Evolutionary conservation across 2,888 invertebrate genomes (phyloP), one percentile per base, ranked within the genome.

Genomic region (Cylindroiulus punctatus): DNA sequence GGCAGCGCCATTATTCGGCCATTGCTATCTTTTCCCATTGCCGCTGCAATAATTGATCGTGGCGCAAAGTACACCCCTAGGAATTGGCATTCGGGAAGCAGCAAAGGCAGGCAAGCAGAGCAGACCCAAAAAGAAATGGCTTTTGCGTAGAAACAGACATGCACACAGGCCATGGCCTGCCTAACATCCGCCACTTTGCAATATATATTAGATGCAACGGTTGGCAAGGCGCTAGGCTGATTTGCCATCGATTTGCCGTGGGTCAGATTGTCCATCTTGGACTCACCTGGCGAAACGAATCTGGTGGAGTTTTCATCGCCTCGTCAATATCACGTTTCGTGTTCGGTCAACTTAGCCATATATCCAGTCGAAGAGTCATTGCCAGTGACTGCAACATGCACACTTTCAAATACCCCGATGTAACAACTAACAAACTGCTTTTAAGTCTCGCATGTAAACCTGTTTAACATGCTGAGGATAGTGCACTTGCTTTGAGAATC

Each of bases 31-130:
- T 32, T 30, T 81, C 7, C 81, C 81, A 81, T 81, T 14, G 81
- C 81, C 36, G 26, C 82, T 40, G 47, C 84, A 81, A 85, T 85
- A 85, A 85, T 85, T 85, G 85, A 85, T 85, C 85, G 81, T 44
- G 40, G n/a, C 30, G 81, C 85, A 85, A 85, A 85, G 85, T 30
- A 85, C 85, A 85, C 85, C 85, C 85, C 30, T 42, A 85, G 85
- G 85, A 85, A 85, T 57, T 84, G 17, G 84, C 40, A 19, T 42
- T 44, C 22, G 40, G 84, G 32, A 36, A 36, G 17, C 7, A 42
- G 84, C 42, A 84, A 14, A 84, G 83, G 40, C 14, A 83, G 36
- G 36, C 36, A 4, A 7, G 36, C 36, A 36, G 36, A 36, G 3
- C 36, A 36, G 36, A 36, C 36, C 22, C 57, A 1, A 22, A n/a